phyloP scores from a whole-genome alignment of 2,888 invertebrate genomes.

The Trisateles emortualis region DNA sequence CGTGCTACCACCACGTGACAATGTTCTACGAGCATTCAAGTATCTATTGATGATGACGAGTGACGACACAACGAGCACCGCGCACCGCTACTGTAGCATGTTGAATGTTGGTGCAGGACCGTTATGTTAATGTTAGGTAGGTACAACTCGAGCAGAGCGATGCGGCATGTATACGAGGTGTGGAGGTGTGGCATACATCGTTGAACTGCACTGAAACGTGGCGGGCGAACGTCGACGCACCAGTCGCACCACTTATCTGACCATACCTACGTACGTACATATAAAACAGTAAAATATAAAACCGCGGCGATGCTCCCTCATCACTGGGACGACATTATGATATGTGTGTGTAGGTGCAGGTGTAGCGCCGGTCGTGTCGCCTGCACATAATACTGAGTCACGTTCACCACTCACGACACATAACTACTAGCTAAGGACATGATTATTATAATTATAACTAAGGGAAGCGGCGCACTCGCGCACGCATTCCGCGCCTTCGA shows the following conservation, averaged over 20 bases:
- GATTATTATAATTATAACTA: constrained; percentile 30
- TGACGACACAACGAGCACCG: too few relatives aligned
- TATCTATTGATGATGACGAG: constrained; percentile 5
- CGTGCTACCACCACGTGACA: constrained; percentile 9
- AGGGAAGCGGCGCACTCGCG: constrained; percentile 13
- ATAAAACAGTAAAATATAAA: constrained; percentile 4
- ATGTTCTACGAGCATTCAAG: constrained; percentile 14
- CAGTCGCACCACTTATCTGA: too few relatives aligned
- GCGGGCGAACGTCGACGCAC: too few relatives aligned
- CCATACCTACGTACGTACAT: background rate
- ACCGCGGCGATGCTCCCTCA: background rate
- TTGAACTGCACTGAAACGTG: background rate
- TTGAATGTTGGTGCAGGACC: too few relatives aligned
- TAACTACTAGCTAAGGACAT: constrained; percentile 40
- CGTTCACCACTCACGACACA: constrained; percentile 27
- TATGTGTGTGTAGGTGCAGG: constrained; percentile 11
- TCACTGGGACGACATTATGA: constrained; percentile 5
- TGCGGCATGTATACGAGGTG: too few relatives aligned
- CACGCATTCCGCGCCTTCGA: constrained; percentile 23
- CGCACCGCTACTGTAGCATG: too few relatives aligned
- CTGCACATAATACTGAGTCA: constrained; percentile 12
- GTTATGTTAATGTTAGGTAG: too few relatives aligned
- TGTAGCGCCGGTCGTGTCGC: background rate
- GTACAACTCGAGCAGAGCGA: too few relatives aligned
- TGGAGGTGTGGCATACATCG: background rate